Conservation (phyloP, 2,888 invertebrate species). For the Papilio gigon region DNA sequence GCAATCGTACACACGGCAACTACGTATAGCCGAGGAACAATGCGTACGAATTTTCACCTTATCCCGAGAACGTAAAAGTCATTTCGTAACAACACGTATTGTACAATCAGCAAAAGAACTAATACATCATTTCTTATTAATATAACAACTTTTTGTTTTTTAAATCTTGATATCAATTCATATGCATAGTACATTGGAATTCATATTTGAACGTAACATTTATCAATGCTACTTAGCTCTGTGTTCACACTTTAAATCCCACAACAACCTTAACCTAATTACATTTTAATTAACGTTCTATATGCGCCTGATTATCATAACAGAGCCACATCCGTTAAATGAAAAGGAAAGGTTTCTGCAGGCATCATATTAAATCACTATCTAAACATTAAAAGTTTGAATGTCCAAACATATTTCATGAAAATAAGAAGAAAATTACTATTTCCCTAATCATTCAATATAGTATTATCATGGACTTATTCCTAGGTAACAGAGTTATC, state of each 20-base stretch:
- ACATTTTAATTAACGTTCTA: constrained; percentile 46
- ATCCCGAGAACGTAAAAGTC: constrained; percentile 30
- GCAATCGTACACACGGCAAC: constrained; percentile 46
- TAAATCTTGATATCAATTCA: not conserved
- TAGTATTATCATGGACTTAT: no score
- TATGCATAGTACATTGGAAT: not conserved
- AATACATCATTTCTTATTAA: not conserved
- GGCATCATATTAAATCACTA: no score
- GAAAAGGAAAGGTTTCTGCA: not conserved
- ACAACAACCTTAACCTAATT: constrained; percentile 48
- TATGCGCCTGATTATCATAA: constrained; percentile 40
- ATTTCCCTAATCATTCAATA: no score
- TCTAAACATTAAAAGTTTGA: no score
- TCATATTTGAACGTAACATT: constrained; percentile 9
- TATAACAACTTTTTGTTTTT: not conserved
- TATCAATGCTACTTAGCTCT: constrained; percentile 18
- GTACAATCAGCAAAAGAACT: constrained; percentile 24
- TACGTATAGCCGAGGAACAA: constrained; percentile 34
- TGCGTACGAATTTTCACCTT: constrained; percentile 46
- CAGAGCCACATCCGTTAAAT: constrained; percentile 22
- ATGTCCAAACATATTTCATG: no score
- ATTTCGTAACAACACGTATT: constrained; percentile 9
- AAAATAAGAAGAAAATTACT: no score
- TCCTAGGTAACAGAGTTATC: no score
- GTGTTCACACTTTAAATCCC: constrained; percentile 24